Percentiles rank a stretch among this genome's conserved stretches.
These are phyloP conservation scores for Aproaerema taeniolella DNA, from an alignment of 2,888 invertebrate genomes.

Conservation along the genomic window DNA sequence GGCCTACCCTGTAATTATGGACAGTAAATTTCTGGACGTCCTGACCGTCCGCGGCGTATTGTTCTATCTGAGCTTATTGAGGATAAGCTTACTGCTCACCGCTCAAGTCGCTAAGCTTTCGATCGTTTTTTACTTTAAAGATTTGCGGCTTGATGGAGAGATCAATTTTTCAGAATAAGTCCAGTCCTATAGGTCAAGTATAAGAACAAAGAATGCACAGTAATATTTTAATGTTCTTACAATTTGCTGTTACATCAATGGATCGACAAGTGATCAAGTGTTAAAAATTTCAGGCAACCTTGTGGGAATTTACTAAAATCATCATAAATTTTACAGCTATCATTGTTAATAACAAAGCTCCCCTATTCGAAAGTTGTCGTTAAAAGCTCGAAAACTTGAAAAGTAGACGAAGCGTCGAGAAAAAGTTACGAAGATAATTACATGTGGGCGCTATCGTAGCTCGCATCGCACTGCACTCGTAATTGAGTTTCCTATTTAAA, in stretches of 20 bases:
- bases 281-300: too few relatives aligned
- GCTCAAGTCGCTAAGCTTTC: not conserved
- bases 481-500: constrained; percentile 61
- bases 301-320: too few relatives aligned
- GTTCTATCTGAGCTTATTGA: constrained; percentile 62
- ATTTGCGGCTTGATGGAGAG: too few relatives aligned
- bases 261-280: too few relatives aligned
- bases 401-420: constrained; percentile 28
- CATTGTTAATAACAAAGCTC: constrained; percentile 26
- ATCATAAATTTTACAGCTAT: constrained; percentile 33
- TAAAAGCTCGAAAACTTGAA: constrained; percentile 44
- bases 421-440: constrained; percentile 51
- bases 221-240: too few relatives aligned
- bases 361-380: constrained; percentile 42
- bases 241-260: too few relatives aligned
- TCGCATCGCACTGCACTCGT: constrained; percentile 44
- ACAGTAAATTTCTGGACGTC: constrained; percentile 88
- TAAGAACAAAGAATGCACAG: too few relatives aligned
- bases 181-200: too few relatives aligned
- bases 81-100: constrained; percentile 46
- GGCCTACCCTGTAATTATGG: constrained; percentile 90
- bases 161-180: too few relatives aligned
- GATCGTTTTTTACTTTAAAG: too few relatives aligned
- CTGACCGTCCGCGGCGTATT: constrained; percentile 49
- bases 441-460: constrained; percentile 51